These are phyloP conservation scores for Sinocyclocheilus grahami DNA, from an alignment of 2,113 vertebrate species.

Conservation along the genomic window DNA sequence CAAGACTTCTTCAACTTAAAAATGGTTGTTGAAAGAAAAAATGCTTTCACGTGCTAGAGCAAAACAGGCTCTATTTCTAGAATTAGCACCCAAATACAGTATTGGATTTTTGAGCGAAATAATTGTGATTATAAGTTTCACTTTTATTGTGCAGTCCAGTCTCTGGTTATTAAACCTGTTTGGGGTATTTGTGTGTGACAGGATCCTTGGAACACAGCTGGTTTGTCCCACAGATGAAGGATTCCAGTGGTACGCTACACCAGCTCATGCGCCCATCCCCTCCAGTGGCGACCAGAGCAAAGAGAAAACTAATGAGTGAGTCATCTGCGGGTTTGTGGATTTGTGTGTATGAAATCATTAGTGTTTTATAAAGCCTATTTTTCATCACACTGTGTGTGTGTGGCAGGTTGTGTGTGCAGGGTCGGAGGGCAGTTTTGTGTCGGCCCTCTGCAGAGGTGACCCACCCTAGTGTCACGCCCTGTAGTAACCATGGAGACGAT, in stretches of 20 bases:
- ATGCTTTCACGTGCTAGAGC: no score
- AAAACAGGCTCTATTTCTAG: no score
- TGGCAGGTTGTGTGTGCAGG: slow-evolving; percentile 85
- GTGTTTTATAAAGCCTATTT: not conserved
- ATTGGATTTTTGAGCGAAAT: not conserved
- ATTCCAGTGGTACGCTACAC: slow-evolving; percentile 81
- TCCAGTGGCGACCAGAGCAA: slow-evolving; percentile 52
- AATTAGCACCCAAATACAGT: no score
- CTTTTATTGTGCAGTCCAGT: not conserved
- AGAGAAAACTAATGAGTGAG: slow-evolving; percentile 57
- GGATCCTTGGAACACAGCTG: slow-evolving; percentile 89
- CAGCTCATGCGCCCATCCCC: slow-evolving; percentile 61
- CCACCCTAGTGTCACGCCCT: slow-evolving; percentile 41
- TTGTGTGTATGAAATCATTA: not conserved
- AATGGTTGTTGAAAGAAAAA: no score
- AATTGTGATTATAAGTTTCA: not conserved
- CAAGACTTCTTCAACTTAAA: no score
- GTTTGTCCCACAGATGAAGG: slow-evolving; percentile 85
- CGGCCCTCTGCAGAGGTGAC: slow-evolving; percentile 64
- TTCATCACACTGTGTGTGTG: not conserved
- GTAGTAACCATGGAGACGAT: slow-evolving; percentile 60
- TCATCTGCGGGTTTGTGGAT: not conserved
- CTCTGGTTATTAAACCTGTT: not conserved
- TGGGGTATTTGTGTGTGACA: slow-evolving; percentile 59
- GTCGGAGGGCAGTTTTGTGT: slow-evolving; percentile 81